phyloP scores from a whole-genome alignment of 2,113 vertebrate species.

The Castor canadensis region DNA sequence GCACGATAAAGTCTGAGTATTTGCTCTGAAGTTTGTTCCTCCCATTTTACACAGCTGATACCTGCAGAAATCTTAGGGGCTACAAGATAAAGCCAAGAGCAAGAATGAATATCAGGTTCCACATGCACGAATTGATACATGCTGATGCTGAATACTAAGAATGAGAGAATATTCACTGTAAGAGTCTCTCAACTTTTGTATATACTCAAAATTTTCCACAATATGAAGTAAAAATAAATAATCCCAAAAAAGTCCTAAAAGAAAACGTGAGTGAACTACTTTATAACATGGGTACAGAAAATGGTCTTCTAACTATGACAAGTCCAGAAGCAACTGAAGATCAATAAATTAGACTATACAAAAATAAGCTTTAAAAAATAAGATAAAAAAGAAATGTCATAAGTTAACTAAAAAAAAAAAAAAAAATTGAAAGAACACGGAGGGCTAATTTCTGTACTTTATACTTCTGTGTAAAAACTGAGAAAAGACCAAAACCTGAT shows the following conservation, averaged over 20 bases:
- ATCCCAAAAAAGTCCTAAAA: background rate
- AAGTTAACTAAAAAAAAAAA: background rate
- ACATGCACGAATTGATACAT: background rate
- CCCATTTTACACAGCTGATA: slow-evolving; percentile 94
- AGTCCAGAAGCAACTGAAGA: background rate
- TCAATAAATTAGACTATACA: background rate
- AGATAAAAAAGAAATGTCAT: background rate
- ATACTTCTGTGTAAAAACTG: background rate
- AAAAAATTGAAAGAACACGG: background rate
- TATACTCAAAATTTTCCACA: background rate
- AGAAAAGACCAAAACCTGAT: background rate
- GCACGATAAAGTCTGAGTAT: slow-evolving; percentile 89
- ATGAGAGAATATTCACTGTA: background rate
- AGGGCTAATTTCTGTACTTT: background rate
- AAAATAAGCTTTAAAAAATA: background rate
- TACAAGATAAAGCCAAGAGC: slow-evolving; percentile 70
- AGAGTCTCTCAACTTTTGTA: background rate
- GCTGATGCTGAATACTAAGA: background rate
- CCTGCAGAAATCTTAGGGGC: slow-evolving; percentile 91
- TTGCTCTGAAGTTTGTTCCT: slow-evolving; percentile 92
- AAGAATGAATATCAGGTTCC: background rate
- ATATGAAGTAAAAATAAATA: slow-evolving; percentile 20
- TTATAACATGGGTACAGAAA: background rate
- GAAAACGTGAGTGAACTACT: background rate
- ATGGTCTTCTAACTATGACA: background rate